These are phyloP conservation scores for Flexamia atlantica DNA, from an alignment of 2,888 invertebrate genomes.

Conservation along the genomic window DNA sequence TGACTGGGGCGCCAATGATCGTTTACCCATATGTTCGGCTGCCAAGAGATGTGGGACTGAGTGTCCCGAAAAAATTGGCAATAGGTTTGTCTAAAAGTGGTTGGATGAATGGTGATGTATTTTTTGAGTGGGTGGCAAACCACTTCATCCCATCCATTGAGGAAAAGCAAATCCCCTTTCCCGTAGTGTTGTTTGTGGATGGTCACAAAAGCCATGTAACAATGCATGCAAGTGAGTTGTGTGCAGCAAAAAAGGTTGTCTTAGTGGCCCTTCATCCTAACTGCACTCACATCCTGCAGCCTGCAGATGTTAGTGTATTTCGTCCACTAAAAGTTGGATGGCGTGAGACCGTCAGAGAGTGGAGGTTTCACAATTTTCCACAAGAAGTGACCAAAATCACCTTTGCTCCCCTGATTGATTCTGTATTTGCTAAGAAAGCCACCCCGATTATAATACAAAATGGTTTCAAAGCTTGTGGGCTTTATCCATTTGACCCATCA, in stretches of 20 bases:
- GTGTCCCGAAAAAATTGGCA: conserved; percentile 65
- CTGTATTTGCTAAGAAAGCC: neutral
- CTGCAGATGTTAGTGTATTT: conserved; percentile 69
- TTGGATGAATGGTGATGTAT: conserved; percentile 67
- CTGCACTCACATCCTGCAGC: conserved; percentile 68
- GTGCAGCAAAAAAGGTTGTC: conserved; percentile 64
- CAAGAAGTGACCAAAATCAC: neutral
- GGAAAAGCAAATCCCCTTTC: conserved; percentile 67
- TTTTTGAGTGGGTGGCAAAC: conserved; percentile 17
- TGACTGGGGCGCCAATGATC: neutral
- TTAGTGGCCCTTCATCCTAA: conserved; percentile 66
- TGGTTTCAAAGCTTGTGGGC: conserved; percentile 41
- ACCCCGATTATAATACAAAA: conserved; percentile 3
- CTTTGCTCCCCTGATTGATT: neutral
- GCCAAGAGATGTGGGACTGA: no score
- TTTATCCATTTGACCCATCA: neutral
- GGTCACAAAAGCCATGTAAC: conserved; percentile 68
- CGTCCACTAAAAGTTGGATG: conserved; percentile 66
- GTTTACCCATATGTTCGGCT: neutral
- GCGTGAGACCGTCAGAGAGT: conserved; percentile 27
- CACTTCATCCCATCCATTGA: conserved; percentile 63
- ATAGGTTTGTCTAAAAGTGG: conserved; percentile 66
- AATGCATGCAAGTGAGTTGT: conserved; percentile 66
- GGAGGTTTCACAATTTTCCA: conserved; percentile 5
- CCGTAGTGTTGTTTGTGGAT: conserved; percentile 63